A percentile compares a stretch with the other conserved stretches of the same genome.
These are phyloP conservation scores for Cyprinus carpio DNA, from an alignment of 2,113 vertebrate species.

Conservation along the genomic window DNA sequence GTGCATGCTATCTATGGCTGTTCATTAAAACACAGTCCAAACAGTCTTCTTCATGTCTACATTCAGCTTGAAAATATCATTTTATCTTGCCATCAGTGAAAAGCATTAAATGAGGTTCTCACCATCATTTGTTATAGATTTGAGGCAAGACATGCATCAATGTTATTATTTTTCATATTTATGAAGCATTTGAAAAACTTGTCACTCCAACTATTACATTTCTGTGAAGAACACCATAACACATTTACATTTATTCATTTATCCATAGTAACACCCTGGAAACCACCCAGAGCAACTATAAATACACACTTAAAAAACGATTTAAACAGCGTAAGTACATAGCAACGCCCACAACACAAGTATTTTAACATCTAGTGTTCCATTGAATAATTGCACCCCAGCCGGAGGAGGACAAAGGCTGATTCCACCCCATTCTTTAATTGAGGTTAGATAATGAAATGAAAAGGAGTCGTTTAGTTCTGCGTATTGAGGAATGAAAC, in stretches of 20 bases:
- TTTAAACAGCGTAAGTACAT: not conserved
- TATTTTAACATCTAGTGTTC: not conserved
- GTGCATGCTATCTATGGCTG: conserved; percentile 8
- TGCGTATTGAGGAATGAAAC: conserved; percentile 36
- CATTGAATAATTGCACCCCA: not conserved
- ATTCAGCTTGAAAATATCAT: not conserved
- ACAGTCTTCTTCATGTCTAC: not conserved
- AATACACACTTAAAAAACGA: not conserved
- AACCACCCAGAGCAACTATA: not conserved
- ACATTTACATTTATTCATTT: not conserved
- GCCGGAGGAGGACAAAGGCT: not conserved
- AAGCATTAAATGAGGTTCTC: not conserved
- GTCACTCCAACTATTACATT: not conserved
- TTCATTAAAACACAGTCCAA: conserved; percentile 19
- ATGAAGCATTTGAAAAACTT: not conserved
- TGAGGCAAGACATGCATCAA: not conserved
- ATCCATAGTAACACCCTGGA: no score
- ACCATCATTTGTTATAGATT: not conserved
- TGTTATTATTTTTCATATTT: not conserved
- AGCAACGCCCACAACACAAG: not conserved
- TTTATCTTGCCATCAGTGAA: not conserved
- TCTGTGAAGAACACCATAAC: not conserved
- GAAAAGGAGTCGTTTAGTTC: conserved; percentile 37
- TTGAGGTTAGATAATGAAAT: conserved; percentile 29
- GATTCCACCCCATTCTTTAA: conserved; percentile 39